Conservation (phyloP, 2,888 invertebrate genomes). For the Chaitophorus viminalis region DNA sequence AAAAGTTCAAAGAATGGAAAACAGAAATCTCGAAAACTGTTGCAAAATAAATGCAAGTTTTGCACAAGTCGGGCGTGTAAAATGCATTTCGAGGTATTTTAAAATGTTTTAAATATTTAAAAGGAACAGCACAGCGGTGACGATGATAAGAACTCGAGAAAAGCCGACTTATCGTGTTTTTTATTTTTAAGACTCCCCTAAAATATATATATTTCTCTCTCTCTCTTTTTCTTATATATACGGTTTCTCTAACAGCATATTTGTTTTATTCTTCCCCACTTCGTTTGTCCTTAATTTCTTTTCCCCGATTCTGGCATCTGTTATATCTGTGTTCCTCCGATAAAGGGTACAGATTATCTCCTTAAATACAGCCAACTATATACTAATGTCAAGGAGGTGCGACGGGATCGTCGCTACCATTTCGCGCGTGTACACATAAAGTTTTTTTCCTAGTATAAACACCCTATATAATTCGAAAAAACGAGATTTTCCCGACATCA, state of each 20-base stretch:
- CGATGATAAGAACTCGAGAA: slow-evolving; percentile 31
- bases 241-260: background rate
- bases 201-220: background rate
- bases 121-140: slow-evolving; percentile 21
- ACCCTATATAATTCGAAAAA: slow-evolving; percentile 22
- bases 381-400: background rate
- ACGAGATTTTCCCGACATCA: slow-evolving; percentile 21
- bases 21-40: slow-evolving; percentile 16
- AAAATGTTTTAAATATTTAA: slow-evolving; percentile 56
- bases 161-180: slow-evolving; percentile 57
- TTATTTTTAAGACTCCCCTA: slow-evolving; percentile 7
- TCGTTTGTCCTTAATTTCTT: background rate
- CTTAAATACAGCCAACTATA: background rate
- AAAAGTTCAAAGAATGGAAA: slow-evolving; percentile 37
- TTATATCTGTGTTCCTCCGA: slow-evolving; percentile 5
- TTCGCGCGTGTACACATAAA: background rate
- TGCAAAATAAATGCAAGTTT: slow-evolving; percentile 39
- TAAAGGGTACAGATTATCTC: slow-evolving; percentile 40
- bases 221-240: background rate
- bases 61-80: slow-evolving; percentile 43
- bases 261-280: background rate
- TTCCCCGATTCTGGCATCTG: background rate
- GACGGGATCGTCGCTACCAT: background rate
- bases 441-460: slow-evolving; percentile 1
- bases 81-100: slow-evolving; percentile 41